phyloP scores from a whole-genome alignment of 2,113 vertebrate species.

The Istiophorus platypterus region DNA sequence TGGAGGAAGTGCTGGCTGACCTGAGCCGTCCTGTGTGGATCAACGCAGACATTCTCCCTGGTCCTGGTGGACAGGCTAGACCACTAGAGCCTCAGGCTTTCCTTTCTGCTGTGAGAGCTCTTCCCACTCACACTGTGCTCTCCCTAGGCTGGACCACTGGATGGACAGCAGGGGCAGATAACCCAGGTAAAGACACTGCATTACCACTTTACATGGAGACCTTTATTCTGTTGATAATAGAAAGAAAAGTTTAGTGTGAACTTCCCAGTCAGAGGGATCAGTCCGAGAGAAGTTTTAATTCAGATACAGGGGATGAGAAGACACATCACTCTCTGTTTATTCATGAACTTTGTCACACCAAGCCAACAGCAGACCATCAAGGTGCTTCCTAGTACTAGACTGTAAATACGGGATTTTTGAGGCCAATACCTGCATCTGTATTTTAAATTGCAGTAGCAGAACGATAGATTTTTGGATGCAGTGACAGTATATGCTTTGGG shows the following conservation, averaged over 20 bases:
- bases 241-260: background rate
- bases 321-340: too few relatives aligned
- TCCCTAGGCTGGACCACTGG: constrained; percentile 94
- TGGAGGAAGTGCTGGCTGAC: constrained; percentile 74
- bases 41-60: constrained; percentile 91
- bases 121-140: constrained; percentile 84
- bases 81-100: constrained; percentile 84
- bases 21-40: constrained; percentile 87
- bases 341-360: too few relatives aligned
- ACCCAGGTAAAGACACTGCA: constrained; percentile 82
- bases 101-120: constrained; percentile 79
- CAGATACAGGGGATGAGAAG: too few relatives aligned
- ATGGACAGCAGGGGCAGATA: constrained; percentile 83
- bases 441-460: too few relatives aligned
- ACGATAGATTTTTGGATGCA: too few relatives aligned
- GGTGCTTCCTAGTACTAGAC: too few relatives aligned
- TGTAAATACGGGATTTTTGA: too few relatives aligned
- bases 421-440: too few relatives aligned
- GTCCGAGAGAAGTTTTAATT: too few relatives aligned
- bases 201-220: background rate
- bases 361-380: too few relatives aligned
- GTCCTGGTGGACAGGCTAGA: constrained; percentile 84
- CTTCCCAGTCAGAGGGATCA: background rate
- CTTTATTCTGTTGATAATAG: background rate
- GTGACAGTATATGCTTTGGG: too few relatives aligned